phyloP scores from a whole-genome alignment of 30 jellyfish, hydroid and myxozoan genomes.

The Aurelia sp. region DNA sequence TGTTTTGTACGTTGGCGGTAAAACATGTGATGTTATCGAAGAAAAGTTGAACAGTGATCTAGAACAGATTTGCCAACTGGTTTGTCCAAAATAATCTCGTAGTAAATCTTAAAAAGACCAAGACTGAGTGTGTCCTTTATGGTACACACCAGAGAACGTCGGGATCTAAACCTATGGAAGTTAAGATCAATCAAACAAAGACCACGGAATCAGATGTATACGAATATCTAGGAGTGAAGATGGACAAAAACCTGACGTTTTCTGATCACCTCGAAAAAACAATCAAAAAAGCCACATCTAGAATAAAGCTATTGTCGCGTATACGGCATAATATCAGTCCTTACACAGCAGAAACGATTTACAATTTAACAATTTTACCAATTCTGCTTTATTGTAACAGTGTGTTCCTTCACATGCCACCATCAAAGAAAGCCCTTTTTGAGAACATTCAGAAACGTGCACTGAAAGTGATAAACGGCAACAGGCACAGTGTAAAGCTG shows the following conservation, averaged over 20 bases:
- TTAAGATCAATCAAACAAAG: not conserved
- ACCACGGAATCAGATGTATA: constrained; percentile 36
- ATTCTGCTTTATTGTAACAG: constrained; percentile 56
- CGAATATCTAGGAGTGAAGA: constrained; percentile 68
- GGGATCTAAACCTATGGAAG: too few relatives aligned
- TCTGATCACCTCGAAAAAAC: constrained; percentile 56
- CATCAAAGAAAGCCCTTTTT: constrained; percentile 41
- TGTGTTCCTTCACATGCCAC: constrained; percentile 31
- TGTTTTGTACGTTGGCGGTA: too few relatives aligned
- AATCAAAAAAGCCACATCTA: too few relatives aligned
- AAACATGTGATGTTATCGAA: not conserved
- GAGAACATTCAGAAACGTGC: constrained; percentile 48
- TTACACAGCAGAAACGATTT: constrained; percentile 39
- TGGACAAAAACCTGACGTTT: constrained; percentile 69
- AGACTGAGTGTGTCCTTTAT: constrained; percentile 28
- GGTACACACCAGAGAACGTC: too few relatives aligned
- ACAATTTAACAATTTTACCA: constrained; percentile 44
- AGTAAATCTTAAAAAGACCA: constrained; percentile 32
- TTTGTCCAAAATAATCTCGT: constrained; percentile 50
- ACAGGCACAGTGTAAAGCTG: constrained; percentile 44
- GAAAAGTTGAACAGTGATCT: constrained; percentile 45
- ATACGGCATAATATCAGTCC: constrained; percentile 17
- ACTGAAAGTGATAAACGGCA: constrained; percentile 34
- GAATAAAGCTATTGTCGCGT: too few relatives aligned
- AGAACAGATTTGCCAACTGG: constrained; percentile 58